Base-by-base conservation (phyloP, 2,888 invertebrate species). In the Eilema caniola region DNA sequence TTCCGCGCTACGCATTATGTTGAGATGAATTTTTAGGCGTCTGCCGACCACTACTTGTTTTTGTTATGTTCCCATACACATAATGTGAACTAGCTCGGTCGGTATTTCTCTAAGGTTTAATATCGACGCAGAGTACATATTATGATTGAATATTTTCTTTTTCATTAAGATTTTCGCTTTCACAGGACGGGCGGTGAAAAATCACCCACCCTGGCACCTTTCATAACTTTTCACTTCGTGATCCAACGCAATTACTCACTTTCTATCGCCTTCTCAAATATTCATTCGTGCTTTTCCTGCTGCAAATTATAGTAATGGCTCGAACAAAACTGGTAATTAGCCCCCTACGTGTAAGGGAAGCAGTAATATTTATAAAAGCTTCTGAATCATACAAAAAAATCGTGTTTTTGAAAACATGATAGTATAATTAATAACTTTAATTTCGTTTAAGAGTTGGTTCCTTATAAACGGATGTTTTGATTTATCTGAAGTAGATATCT, bases 201-300 rank as follows among this genome's bases (percentile, higher is more conserved):
- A 95, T 95, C 90, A 83, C 92, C 90, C 86, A 84, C 89, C 91
- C 92, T 90, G 85, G 91, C 92, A 94, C 94, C 94, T 95, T 95
- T 95, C 94, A 95, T 95, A 95, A 95, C 95, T 94, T 95, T 95
- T 95, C 94, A 93, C 94, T 95, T 95, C 95, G 95, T 95, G 95
- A 94, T 95, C 93, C 94, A 85, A 88, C 82, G 91, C 95, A 91
- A 95, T 95, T 94, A 95, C 90, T 95, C 95, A 95, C 85, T 88
- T 92, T 93, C 93, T 93, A 95, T 94, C 93, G 95, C 93, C 93
- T 92, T 93, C 90, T 95, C 94, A 95, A 95, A 95, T 94, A 94
- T 95, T 94, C 95, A 95, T 95, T 94, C 91, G 90, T 91, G 90
- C 89, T 93, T 94, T 94, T 93, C 93, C 92, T 88, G 88, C 88